phyloP scores from a whole-genome alignment of 2,797 vertebrate species.

The Phrynocephalus forsythii region DNA sequence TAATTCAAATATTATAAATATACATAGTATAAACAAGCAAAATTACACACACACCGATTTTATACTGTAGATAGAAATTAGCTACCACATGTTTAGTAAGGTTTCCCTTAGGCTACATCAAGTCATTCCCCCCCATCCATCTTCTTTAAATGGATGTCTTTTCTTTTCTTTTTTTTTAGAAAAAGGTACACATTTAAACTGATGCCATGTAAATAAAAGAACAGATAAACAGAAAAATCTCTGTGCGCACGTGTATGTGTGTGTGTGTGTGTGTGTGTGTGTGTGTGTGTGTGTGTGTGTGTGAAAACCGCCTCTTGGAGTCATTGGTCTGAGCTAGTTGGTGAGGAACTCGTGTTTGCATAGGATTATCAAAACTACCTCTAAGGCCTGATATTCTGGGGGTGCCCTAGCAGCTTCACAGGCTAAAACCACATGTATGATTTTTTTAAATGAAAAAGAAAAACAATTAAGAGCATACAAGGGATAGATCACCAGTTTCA shows the following conservation, averaged over 20 bases:
- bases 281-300: not conserved
- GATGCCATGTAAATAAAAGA: conserved; percentile 46
- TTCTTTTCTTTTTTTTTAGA: conserved; percentile 4
- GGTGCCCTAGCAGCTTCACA: not conserved
- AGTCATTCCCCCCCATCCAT: conserved; percentile 45
- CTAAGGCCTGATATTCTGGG: conserved; percentile 14
- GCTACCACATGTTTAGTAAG: conserved; percentile 59
- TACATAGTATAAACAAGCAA: conserved; percentile 75
- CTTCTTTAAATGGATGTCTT: conserved; percentile 42
- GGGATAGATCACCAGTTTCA: not conserved
- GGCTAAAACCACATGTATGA: not conserved
- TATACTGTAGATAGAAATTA: conserved; percentile 67
- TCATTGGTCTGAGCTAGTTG: conserved; percentile 22
- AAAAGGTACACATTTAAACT: conserved; percentile 56
- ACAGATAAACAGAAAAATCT: conserved; percentile 14
- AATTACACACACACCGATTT: conserved; percentile 69
- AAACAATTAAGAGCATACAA: not conserved
- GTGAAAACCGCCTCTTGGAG: conserved; percentile 28
- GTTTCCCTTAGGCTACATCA: conserved; percentile 56
- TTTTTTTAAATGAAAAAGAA: not conserved
- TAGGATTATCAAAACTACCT: conserved; percentile 23
- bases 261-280: conserved; percentile 2
- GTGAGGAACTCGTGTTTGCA: conserved; percentile 34
- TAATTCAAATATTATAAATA: conserved; percentile 73
- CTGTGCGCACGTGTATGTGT: not conserved